A percentile compares a stretch with the other conserved stretches of the same genome.
Evolutionary conservation across 2,113 vertebrate genomes (phyloP).

Genomic region (Sorex araneus): DNA sequence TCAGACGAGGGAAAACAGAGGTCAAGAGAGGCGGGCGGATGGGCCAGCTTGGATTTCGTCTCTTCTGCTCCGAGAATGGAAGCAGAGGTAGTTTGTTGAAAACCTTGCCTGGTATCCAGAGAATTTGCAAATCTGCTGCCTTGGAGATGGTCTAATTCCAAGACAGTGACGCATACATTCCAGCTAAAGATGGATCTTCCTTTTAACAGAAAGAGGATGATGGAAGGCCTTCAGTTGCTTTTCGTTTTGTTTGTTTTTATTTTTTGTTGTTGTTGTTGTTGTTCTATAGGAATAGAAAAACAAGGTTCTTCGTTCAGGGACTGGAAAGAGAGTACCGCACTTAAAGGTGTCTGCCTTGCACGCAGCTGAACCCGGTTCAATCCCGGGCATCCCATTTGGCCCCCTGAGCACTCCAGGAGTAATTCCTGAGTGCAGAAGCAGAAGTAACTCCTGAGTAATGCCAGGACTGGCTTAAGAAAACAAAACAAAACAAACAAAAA

Average conservation of each 20-base stretch:
- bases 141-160: slow-evolving; percentile 74
- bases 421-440: too few species aligned
- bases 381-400: too few species aligned
- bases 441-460: too few species aligned
- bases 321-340: too few species aligned
- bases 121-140: slow-evolving; percentile 57
- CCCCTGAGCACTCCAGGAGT: too few species aligned
- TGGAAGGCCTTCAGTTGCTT: slow-evolving; percentile 22
- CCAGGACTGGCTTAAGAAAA: too few species aligned
- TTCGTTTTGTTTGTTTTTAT: neutral
- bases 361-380: too few species aligned
- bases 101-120: slow-evolving; percentile 68
- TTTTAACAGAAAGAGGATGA: slow-evolving; percentile 49
- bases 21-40: neutral
- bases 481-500: too few species aligned
- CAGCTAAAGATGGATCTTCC: slow-evolving; percentile 66
- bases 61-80: slow-evolving; percentile 55
- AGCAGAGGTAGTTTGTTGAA: slow-evolving; percentile 43
- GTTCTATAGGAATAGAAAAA: slow-evolving; percentile 43
- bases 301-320: neutral
- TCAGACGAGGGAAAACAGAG: slow-evolving; percentile 32
- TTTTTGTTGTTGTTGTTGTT: too few species aligned
- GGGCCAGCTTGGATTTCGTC: slow-evolving; percentile 47
- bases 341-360: too few species aligned
- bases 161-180: slow-evolving; percentile 73